phyloP scores from a whole-genome alignment of 2,113 vertebrate species.

The Paratilapia polleni region DNA sequence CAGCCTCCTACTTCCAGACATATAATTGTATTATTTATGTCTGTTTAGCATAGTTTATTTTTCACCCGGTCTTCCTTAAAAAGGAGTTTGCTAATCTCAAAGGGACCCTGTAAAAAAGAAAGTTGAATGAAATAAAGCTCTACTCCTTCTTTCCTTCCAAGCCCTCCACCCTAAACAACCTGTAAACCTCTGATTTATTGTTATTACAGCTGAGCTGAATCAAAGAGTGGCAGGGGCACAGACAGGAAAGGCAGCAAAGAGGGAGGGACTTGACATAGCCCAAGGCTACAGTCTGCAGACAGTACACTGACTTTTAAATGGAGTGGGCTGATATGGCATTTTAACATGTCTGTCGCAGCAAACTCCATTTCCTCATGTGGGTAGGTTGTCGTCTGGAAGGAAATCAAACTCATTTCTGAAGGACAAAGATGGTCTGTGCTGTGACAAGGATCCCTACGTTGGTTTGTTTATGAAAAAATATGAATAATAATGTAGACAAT shows the following conservation, averaged over 20 bases:
- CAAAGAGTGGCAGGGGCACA: conserved; percentile 60
- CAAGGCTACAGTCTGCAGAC: conserved; percentile 55
- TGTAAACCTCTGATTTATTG: conserved; percentile 70
- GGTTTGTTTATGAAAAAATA: conserved; percentile 16
- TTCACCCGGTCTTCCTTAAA: background rate
- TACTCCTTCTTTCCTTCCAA: conserved; percentile 21
- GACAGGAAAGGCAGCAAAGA: conserved; percentile 58
- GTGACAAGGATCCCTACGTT: background rate
- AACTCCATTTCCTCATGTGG: conserved; percentile 58
- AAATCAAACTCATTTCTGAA: conserved; percentile 59
- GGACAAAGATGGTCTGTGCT: conserved; percentile 6
- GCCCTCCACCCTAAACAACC: conserved; percentile 60
- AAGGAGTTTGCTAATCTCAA: background rate
- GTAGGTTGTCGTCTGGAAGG: conserved; percentile 57
- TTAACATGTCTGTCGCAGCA: conserved; percentile 41
- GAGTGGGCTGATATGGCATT: conserved; percentile 41
- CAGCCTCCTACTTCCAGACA: background rate
- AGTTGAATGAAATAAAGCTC: conserved; percentile 29
- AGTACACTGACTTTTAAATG: conserved; percentile 39
- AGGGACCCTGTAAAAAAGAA: conserved; percentile 4
- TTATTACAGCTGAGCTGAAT: conserved; percentile 75
- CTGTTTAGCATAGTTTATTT: background rate
- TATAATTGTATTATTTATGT: background rate
- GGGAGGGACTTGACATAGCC: conserved; percentile 43
- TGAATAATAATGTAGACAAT: conserved; percentile 1